These are phyloP conservation scores for Pseudolaguvia tuberculata DNA, from an alignment of 2,113 vertebrate genomes.

Conservation along the genomic window DNA sequence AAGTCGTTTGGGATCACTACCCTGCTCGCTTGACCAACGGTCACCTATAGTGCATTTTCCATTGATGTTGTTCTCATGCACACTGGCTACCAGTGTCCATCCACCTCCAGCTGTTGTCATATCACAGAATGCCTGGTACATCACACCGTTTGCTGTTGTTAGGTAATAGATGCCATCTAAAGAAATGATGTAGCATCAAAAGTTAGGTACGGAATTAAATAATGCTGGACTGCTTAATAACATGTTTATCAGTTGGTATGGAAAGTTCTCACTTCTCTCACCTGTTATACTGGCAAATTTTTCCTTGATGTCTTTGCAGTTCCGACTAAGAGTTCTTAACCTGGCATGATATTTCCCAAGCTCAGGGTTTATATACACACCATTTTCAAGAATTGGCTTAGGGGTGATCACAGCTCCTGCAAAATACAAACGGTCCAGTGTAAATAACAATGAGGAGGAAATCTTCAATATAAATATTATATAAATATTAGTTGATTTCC, in stretches of 20 bases:
- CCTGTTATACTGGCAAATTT: conserved; percentile 8
- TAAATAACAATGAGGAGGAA: not conserved
- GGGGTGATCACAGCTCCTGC: not conserved
- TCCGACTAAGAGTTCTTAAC: conserved; percentile 34
- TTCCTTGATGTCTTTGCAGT: conserved; percentile 42
- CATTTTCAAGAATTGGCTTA: conserved; percentile 36
- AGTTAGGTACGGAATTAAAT: not conserved
- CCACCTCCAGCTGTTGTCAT: conserved; percentile 61
- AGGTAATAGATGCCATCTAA: conserved; percentile 48
- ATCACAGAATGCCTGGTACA: conserved; percentile 68
- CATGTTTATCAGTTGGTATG: too few relatives aligned
- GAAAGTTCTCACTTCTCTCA: conserved; percentile 27
- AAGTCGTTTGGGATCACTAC: conserved; percentile 43
- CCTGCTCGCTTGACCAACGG: conserved; percentile 65
- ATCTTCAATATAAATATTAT: too few relatives aligned
- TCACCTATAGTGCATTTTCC: conserved; percentile 58
- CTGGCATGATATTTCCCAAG: conserved; percentile 45
- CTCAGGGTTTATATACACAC: conserved; percentile 40
- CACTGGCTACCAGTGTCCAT: conserved; percentile 67
- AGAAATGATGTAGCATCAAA: not conserved
- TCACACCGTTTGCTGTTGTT: conserved; percentile 32
- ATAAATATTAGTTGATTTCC: not conserved
- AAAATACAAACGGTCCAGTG: conserved; percentile 1
- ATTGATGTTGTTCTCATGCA: conserved; percentile 61
- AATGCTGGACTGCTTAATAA: not conserved